Evolutionary conservation across 1,140 invertebrate species (phyloP).

Genomic region (Neodiprion lecontei): DNA sequence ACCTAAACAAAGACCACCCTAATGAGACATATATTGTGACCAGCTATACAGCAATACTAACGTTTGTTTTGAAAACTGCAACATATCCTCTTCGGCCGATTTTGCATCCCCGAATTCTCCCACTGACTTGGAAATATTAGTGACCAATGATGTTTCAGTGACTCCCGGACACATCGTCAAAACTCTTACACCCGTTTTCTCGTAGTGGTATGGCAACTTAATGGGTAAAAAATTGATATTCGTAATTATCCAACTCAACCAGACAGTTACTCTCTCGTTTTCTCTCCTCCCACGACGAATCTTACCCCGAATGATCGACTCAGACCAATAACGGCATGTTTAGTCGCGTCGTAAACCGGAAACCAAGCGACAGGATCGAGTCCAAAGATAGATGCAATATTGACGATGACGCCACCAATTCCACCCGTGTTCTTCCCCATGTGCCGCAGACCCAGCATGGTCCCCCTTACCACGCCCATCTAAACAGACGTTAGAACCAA

Average conservation of each 20-base stretch:
- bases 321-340: slow-evolving; percentile 63
- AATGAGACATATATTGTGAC: too few species aligned
- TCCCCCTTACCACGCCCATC: too few species aligned
- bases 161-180: slow-evolving; percentile 58
- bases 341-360: slow-evolving; percentile 69
- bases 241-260: too few species aligned
- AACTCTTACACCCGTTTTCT: slow-evolving; percentile 59
- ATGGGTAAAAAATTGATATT: neutral
- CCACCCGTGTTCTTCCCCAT: slow-evolving; percentile 67
- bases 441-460: slow-evolving; percentile 27
- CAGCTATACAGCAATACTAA: neutral
- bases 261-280: too few species aligned
- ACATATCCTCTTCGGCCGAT: neutral
- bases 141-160: slow-evolving; percentile 41
- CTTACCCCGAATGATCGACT: slow-evolving; percentile 43
- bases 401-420: slow-evolving; percentile 66
- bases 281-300: too few species aligned
- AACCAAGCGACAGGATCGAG: slow-evolving; percentile 61
- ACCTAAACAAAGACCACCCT: too few species aligned
- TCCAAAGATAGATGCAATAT: slow-evolving; percentile 67
- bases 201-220: slow-evolving; percentile 49
- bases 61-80: neutral
- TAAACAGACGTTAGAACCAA: too few species aligned
- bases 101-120: slow-evolving; percentile 20
- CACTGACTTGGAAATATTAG: slow-evolving; percentile 35